These are phyloP conservation scores for Sinopyrophorus schimmeli DNA, from an alignment of 2,888 invertebrate genomes.

Conservation along the genomic window DNA sequence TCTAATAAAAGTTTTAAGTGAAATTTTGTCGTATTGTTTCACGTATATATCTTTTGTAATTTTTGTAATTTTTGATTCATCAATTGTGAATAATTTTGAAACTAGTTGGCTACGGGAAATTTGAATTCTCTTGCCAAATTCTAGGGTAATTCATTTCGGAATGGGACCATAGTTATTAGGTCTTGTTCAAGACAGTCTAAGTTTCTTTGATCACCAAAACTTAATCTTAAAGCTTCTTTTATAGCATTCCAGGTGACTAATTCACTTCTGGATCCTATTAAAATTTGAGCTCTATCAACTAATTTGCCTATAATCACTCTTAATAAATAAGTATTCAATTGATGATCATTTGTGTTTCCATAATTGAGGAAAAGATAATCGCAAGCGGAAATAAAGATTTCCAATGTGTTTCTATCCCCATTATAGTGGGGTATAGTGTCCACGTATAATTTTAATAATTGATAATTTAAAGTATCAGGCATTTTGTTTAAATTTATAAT, in stretches of 20 bases:
- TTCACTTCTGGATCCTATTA: slow-evolving; percentile 23
- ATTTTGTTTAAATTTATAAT: too few species aligned
- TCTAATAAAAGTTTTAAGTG: slow-evolving; percentile 23
- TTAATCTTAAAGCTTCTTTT: slow-evolving; percentile 21
- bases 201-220: slow-evolving; percentile 30
- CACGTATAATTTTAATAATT: slow-evolving; percentile 27
- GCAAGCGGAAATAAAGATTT: slow-evolving; percentile 19
- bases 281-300: slow-evolving; percentile 16
- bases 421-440: slow-evolving; percentile 25
- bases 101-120: slow-evolving; percentile 14
- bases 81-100: slow-evolving; percentile 16
- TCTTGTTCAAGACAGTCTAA: slow-evolving; percentile 28
- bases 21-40: slow-evolving; percentile 21
- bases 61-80: slow-evolving; percentile 12
- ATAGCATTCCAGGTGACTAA: slow-evolving; percentile 17
- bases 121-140: slow-evolving; percentile 28
- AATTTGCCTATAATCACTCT: slow-evolving; percentile 24
- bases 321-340: slow-evolving; percentile 16
- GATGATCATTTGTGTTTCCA: not conserved
- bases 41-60: slow-evolving; percentile 7
- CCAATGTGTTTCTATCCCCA: slow-evolving; percentile 14
- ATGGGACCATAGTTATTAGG: slow-evolving; percentile 14
- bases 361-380: slow-evolving; percentile 17
- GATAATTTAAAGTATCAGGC: too few species aligned
- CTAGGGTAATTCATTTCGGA: slow-evolving; percentile 17